These are phyloP conservation scores for Ciconia stormi DNA, from an alignment of 2,113 vertebrate genomes.

Conservation along the genomic window DNA sequence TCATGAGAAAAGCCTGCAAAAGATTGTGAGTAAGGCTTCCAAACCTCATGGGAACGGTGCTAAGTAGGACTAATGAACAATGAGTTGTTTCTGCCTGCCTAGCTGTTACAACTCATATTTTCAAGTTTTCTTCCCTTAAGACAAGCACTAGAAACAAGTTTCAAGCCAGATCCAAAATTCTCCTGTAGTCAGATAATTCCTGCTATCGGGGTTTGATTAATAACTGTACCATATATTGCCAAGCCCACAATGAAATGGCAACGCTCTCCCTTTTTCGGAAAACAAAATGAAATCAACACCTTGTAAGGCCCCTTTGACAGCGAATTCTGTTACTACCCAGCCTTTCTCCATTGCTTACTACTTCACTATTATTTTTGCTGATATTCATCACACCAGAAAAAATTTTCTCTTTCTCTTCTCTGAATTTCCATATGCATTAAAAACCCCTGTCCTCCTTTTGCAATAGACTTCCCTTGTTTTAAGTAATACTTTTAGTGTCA, in stretches of 20 bases:
- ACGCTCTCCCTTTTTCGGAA: background rate
- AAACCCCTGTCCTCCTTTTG: background rate
- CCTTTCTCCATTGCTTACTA: background rate
- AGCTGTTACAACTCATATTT: background rate
- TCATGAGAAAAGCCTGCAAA: constrained; percentile 3
- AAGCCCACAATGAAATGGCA: background rate
- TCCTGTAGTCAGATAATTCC: background rate
- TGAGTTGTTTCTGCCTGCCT: background rate
- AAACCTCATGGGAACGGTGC: background rate
- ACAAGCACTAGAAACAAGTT: constrained; percentile 14
- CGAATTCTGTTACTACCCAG: background rate
- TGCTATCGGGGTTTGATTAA: background rate
- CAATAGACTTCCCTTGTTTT: background rate
- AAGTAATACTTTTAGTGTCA: background rate
- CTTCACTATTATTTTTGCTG: background rate
- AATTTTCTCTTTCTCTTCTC: background rate
- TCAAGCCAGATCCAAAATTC: constrained; percentile 3
- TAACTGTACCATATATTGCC: background rate
- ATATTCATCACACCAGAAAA: background rate
- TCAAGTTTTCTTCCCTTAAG: background rate
- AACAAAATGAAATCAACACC: background rate
- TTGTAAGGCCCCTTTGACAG: background rate
- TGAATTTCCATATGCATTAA: background rate
- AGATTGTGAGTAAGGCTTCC: background rate
- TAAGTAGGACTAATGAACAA: constrained; percentile 30